Evolutionary conservation across 2,113 vertebrate genomes (phyloP).

Genomic region (Excalfactoria chinensis): DNA sequence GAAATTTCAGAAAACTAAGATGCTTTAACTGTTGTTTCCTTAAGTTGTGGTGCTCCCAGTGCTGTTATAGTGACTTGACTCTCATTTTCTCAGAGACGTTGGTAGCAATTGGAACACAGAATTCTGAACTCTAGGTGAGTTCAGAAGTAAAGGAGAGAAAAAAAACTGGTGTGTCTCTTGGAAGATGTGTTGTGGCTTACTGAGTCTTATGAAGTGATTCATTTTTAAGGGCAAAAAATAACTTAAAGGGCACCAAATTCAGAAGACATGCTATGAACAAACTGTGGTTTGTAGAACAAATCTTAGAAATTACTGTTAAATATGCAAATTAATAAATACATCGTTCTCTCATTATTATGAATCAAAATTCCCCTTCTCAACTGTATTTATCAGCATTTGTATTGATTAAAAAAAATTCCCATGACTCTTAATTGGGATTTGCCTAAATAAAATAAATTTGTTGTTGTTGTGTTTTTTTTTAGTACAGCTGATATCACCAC

Average conservation of each 20-base stretch:
- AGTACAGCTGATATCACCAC: background rate
- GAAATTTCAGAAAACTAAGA: background rate
- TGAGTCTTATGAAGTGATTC: background rate
- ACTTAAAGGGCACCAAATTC: accelerated
- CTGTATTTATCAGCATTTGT: background rate
- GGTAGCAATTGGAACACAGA: accelerated
- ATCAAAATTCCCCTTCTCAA: background rate
- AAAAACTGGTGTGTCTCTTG: background rate
- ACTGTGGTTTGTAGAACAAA: background rate
- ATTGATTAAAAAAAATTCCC: background rate
- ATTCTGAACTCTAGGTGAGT: background rate
- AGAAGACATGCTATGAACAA: background rate
- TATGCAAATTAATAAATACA: background rate
- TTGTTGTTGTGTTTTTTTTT: background rate
- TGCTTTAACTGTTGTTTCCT: background rate
- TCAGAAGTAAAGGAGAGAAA: background rate
- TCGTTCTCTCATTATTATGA: background rate
- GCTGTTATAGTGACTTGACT: background rate
- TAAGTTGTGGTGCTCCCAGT: accelerated
- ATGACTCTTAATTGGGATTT: background rate
- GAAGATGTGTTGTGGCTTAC: background rate
- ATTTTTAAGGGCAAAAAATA: background rate
- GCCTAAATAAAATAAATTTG: background rate
- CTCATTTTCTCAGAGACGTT: accelerated
- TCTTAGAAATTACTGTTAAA: background rate